A percentile compares a stretch with the other conserved stretches of the same genome.
phyloP scores from a whole-genome alignment of 1,140 invertebrate species.

The Armadillidium nasatum region DNA sequence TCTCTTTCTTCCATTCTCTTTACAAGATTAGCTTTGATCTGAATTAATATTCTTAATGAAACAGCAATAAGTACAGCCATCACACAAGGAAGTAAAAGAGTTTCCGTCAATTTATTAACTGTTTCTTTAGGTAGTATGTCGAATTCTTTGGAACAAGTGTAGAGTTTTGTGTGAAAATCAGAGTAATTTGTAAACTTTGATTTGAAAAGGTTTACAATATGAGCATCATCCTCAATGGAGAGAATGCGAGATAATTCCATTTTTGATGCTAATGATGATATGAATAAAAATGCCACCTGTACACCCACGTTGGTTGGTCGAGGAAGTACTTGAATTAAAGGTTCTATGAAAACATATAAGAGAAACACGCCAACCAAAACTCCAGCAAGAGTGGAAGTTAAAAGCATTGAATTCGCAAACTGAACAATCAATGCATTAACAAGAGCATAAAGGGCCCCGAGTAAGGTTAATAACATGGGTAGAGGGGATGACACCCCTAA shows the following conservation, averaged over 20 bases:
- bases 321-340: constrained; percentile 46
- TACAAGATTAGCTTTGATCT: constrained; percentile 33
- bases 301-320: constrained; percentile 48
- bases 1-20: constrained; percentile 33
- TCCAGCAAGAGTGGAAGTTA: constrained; percentile 62
- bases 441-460: constrained; percentile 50
- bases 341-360: constrained; percentile 50
- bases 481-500: constrained; percentile 33
- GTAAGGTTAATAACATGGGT: constrained; percentile 38
- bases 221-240: constrained; percentile 59
- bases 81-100: constrained; percentile 58
- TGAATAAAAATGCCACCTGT: constrained; percentile 48
- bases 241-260: constrained; percentile 51
- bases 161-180: constrained; percentile 76
- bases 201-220: constrained; percentile 69
- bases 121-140: constrained; percentile 65
- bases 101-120: constrained; percentile 53
- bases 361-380: constrained; percentile 48
- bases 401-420: constrained; percentile 63
- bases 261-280: constrained; percentile 53
- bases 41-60: constrained; percentile 29
- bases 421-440: constrained; percentile 53
- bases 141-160: constrained; percentile 77
- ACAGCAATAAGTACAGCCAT: constrained; percentile 51
- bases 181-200: constrained; percentile 70